Conservation (phyloP, 1,140 invertebrate genomes). For the Apolygus lucorum region DNA sequence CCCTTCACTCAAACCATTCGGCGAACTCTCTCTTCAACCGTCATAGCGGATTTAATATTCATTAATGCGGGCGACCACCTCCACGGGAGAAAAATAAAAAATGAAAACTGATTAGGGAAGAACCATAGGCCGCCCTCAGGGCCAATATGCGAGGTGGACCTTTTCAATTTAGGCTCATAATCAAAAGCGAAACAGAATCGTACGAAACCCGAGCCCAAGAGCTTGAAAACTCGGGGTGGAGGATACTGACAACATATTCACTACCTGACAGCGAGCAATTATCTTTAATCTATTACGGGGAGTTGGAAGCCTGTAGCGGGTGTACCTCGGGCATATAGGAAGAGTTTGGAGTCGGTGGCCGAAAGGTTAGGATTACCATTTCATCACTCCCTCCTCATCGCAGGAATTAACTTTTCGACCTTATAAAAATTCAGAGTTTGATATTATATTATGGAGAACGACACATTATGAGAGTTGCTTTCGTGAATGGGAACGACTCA, state of each 20-base stretch:
- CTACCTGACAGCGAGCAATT: constrained; percentile 14
- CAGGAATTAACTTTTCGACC: neutral
- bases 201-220: neutral
- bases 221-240: neutral
- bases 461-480: too few relatives aligned
- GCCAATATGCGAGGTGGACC: too few relatives aligned
- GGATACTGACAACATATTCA: constrained; percentile 10
- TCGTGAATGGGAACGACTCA: too few relatives aligned
- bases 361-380: constrained; percentile 13
- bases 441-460: too few relatives aligned
- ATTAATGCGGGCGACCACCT: too few relatives aligned
- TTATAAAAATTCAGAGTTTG: neutral
- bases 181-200: constrained; percentile 6
- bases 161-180: neutral
- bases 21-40: too few relatives aligned
- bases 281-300: constrained; percentile 13
- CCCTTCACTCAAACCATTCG: too few relatives aligned
- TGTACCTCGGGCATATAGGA: neutral
- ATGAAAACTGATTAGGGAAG: too few relatives aligned
- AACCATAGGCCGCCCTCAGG: too few relatives aligned
- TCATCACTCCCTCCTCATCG: neutral
- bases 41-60: too few relatives aligned
- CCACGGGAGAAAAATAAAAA: too few relatives aligned
- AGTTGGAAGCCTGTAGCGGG: neutral
- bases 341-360: neutral